phyloP scores from a whole-genome alignment of 2,113 vertebrate species.

The Arenaria interpres region DNA sequence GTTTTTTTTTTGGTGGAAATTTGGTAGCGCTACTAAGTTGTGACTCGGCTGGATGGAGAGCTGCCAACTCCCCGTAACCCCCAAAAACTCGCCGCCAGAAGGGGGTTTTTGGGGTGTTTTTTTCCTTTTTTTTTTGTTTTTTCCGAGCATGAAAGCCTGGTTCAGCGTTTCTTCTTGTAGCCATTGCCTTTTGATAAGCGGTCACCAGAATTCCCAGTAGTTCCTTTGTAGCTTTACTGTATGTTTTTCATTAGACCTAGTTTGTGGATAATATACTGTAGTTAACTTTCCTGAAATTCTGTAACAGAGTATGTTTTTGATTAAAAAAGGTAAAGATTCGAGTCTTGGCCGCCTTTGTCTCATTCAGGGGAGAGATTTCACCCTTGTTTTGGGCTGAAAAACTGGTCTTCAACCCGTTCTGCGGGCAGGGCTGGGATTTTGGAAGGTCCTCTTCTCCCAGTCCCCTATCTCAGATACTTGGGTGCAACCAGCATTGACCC shows the following conservation, averaged over 20 bases:
- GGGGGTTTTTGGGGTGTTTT: not conserved
- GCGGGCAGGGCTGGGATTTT: fast-evolving
- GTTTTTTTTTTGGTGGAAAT: not conserved
- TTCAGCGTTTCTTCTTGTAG: not conserved
- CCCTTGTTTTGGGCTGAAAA: fast-evolving
- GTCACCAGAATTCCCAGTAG: constrained; percentile 53
- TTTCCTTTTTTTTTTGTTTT: too few species aligned
- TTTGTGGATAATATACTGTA: constrained; percentile 72
- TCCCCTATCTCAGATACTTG: fast-evolving
- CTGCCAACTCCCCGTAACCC: fast-evolving
- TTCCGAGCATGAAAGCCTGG: not conserved
- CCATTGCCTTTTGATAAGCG: constrained; percentile 56
- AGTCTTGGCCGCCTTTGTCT: not conserved
- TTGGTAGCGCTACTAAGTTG: fast-evolving
- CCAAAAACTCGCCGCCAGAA: fast-evolving
- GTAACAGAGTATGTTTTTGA: constrained; percentile 77
- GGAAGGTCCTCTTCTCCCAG: not conserved
- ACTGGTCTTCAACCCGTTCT: fast-evolving
- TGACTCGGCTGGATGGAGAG: not conserved
- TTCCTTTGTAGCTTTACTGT: constrained; percentile 69
- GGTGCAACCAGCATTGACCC: fast-evolving
- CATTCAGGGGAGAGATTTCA: fast-evolving
- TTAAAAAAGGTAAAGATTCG: constrained; percentile 68
- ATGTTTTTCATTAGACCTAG: constrained; percentile 62
- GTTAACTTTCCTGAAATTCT: constrained; percentile 73